Evolutionary conservation across 2,797 vertebrate species (phyloP).

Genomic region (Xenopus petersii): DNA sequence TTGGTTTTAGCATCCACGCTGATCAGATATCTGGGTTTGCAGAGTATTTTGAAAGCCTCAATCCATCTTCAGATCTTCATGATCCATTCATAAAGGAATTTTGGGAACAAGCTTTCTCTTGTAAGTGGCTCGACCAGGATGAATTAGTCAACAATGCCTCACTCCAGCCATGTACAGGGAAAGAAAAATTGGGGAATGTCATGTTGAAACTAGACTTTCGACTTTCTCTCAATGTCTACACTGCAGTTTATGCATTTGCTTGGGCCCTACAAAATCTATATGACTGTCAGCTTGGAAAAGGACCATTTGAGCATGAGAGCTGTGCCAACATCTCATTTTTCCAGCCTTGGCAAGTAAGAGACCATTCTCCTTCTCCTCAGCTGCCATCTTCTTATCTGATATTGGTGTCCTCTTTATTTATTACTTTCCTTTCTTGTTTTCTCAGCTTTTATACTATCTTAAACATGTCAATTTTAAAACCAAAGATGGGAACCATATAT

Average conservation of each 20-base stretch:
- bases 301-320: constrained; percentile 4
- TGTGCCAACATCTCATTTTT: constrained; percentile 14
- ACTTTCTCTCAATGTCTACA: constrained; percentile 21
- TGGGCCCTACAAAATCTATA: constrained; percentile 19
- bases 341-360: constrained; percentile 26
- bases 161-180: background rate
- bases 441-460: constrained; percentile 28
- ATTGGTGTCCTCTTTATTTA: background rate
- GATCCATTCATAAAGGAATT: constrained; percentile 9
- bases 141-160: background rate
- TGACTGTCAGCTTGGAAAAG: constrained; percentile 4
- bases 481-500: constrained; percentile 11
- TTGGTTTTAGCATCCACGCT: constrained; percentile 25
- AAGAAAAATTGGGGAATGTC: background rate
- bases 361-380: background rate
- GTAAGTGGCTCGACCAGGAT: constrained; percentile 13
- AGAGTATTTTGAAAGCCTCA: constrained; percentile 8
- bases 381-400: background rate
- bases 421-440: background rate
- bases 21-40: constrained; percentile 12
- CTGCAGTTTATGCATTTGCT: constrained; percentile 16
- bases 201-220: constrained; percentile 1
- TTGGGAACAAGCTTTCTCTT: constrained; percentile 33
- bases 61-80: background rate
- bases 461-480: constrained; percentile 17